Conservation (phyloP, 2,797 vertebrate genomes). For the Melanotaenia boesemani region DNA sequence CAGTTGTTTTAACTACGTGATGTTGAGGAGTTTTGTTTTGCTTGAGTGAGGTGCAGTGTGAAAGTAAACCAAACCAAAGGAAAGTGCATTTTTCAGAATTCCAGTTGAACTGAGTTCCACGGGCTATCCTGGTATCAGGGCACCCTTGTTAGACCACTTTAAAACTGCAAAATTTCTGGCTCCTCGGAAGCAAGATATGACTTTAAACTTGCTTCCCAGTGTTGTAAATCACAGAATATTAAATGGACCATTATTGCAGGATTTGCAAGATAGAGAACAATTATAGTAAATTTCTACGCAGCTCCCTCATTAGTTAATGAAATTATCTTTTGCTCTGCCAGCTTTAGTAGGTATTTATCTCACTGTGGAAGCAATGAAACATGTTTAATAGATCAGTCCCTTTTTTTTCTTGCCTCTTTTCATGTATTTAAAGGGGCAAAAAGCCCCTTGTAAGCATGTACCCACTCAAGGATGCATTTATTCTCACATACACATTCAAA, state of each 20-base stretch:
- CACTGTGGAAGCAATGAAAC: not conserved
- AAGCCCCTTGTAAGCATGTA: conserved; percentile 22
- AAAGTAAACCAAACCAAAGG: no score
- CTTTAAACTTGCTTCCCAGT: not conserved
- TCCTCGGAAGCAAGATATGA: not conserved
- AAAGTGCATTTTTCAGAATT: no score
- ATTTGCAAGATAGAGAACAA: not conserved
- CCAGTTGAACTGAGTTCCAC: no score
- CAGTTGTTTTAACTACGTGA: no score
- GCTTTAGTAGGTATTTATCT: not conserved
- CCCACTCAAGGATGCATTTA: conserved; percentile 25
- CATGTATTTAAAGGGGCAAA: conserved; percentile 43
- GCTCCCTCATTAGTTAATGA: not conserved
- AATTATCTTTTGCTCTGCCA: not conserved
- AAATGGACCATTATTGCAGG: not conserved
- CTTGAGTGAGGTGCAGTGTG: no score
- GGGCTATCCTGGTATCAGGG: no score
- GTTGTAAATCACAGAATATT: not conserved
- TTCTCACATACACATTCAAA: conserved; percentile 6
- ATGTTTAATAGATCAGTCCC: conserved; percentile 37
- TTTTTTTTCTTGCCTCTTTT: conserved; percentile 17
- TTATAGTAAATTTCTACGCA: not conserved
- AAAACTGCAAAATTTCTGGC: not conserved
- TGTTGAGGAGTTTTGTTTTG: no score
- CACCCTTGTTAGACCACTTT: no score